Conservation (phyloP, 1,140 invertebrate species). For the Varroa destructor region DNA sequence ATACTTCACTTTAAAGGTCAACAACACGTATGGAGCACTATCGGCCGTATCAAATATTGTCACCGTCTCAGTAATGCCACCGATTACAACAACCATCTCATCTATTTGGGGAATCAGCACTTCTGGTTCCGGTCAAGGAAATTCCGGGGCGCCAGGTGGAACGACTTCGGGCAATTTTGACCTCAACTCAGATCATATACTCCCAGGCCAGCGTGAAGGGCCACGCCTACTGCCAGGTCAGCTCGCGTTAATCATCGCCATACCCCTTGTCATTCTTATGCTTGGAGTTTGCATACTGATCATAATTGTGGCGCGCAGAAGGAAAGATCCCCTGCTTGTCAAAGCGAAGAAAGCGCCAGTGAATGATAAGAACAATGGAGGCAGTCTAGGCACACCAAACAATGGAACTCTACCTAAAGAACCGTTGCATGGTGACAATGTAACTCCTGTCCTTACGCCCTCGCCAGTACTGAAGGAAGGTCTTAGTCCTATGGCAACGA, state of each 20-base stretch:
- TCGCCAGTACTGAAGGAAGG: no score
- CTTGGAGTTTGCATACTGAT: conserved; percentile 15
- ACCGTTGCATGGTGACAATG: no score
- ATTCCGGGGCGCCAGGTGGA: no score
- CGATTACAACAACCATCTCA: not conserved
- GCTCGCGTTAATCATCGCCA: conserved; percentile 9
- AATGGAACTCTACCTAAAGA: conserved; percentile 14
- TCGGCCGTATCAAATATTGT: conserved; percentile 25
- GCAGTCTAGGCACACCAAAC: conserved; percentile 6
- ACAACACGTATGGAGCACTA: conserved; percentile 15
- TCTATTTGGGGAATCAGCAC: no score
- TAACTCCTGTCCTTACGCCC: no score
- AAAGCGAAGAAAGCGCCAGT: conserved; percentile 4
- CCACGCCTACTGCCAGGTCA: conserved; percentile 10
- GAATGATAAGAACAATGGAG: conserved; percentile 12
- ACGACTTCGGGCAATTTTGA: no score
- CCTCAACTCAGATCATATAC: no score
- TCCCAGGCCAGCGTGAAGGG: no score
- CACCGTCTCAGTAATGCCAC: conserved; percentile 15
- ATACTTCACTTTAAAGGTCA: conserved; percentile 21
- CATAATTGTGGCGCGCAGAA: conserved; percentile 20
- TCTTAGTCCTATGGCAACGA: no score
- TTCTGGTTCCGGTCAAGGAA: no score
- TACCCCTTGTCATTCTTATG: conserved; percentile 7
- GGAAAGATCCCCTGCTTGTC: not conserved